Conservation (phyloP, 2,888 invertebrate species). For the Spatulosminthurus flaviceps region DNA sequence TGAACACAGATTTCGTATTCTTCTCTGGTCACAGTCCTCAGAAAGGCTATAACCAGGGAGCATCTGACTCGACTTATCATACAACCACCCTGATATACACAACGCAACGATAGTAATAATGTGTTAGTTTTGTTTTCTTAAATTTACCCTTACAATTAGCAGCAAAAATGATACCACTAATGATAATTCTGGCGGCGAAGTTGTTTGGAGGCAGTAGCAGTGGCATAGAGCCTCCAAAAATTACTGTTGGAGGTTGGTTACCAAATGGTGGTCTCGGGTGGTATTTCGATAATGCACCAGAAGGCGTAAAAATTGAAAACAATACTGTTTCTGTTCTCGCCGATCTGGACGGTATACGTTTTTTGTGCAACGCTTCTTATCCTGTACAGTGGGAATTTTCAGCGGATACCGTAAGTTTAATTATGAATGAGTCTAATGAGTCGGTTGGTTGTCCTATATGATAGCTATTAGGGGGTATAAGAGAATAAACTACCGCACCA, state of each 20-base stretch:
- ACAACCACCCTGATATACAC: no score
- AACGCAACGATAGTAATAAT: no score
- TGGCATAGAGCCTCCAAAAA: background rate
- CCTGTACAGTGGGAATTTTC: constrained; percentile 38
- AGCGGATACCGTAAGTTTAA: constrained; percentile 12
- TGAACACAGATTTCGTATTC: no score
- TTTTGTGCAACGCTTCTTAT: constrained; percentile 39
- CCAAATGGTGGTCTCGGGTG: background rate
- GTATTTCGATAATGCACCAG: background rate
- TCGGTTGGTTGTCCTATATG: no score
- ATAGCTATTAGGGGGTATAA: no score
- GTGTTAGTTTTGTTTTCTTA: no score
- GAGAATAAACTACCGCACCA: no score
- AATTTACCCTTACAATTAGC: no score
- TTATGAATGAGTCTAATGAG: no score
- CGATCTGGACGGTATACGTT: background rate
- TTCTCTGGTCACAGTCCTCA: no score
- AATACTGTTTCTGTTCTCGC: background rate
- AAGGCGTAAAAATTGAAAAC: background rate
- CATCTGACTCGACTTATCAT: no score
- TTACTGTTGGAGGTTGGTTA: background rate
- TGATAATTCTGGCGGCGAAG: background rate
- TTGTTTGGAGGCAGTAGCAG: background rate
- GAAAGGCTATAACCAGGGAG: no score
- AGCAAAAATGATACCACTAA: background rate